Conservation (phyloP, 2,113 vertebrate genomes). For the Oreamnos americanus region DNA sequence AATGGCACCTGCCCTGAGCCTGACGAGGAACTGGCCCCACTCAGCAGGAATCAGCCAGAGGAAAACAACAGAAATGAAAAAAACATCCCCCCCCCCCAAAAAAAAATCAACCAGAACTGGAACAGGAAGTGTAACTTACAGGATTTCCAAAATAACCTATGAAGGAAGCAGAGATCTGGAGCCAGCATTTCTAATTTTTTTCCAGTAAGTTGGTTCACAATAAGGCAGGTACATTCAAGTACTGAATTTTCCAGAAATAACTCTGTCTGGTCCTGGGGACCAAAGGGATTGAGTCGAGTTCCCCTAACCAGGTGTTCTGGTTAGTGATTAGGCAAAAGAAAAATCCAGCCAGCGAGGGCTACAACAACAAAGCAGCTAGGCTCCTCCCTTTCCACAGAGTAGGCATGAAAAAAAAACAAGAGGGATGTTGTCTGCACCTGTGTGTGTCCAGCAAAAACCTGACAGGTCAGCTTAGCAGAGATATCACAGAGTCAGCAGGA, state of each 20-base stretch:
- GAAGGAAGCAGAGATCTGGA: slow-evolving; percentile 38
- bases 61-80: not conserved
- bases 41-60: slow-evolving; percentile 62
- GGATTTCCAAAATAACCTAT: slow-evolving; percentile 50
- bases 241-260: slow-evolving; percentile 65
- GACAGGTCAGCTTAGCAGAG: slow-evolving; percentile 49
- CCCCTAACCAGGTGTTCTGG: slow-evolving; percentile 56
- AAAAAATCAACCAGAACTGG: not conserved
- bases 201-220: slow-evolving; percentile 48
- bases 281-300: not conserved
- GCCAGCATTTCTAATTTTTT: slow-evolving; percentile 31
- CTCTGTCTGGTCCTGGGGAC: slow-evolving; percentile 55
- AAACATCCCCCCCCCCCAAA: not conserved
- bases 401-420: not conserved
- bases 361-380: slow-evolving; percentile 39
- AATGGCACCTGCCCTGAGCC: slow-evolving; percentile 64
- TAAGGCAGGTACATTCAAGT: slow-evolving; percentile 76
- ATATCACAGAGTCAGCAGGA: slow-evolving; percentile 54
- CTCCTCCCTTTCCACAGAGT: slow-evolving; percentile 42
- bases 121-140: slow-evolving; percentile 45
- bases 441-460: not conserved
- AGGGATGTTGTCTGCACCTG: not conserved
- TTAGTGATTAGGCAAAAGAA: slow-evolving; percentile 56
- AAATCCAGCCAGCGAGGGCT: slow-evolving; percentile 57
- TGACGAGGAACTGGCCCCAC: slow-evolving; percentile 49